These are phyloP conservation scores for Leptinotarsa haldemani DNA, from an alignment of 2,888 invertebrate species.

Conservation along the genomic window DNA sequence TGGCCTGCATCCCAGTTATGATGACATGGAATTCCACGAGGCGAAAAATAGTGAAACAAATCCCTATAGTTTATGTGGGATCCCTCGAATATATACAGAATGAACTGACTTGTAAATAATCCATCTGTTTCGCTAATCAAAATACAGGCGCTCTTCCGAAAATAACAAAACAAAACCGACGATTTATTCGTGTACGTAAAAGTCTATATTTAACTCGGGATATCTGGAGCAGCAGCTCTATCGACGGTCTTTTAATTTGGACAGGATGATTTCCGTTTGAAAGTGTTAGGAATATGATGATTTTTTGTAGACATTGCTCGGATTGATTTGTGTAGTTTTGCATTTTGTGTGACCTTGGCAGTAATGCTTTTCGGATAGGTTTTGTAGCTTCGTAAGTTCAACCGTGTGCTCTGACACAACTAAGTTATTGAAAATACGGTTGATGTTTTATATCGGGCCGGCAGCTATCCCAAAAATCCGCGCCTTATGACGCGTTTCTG, in stretches of 20 bases:
- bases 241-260: conserved; percentile 14
- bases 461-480: too few species aligned
- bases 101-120: not conserved
- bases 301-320: not conserved
- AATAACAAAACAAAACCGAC: conserved; percentile 26
- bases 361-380: too few species aligned
- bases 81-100: not conserved
- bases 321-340: too few species aligned
- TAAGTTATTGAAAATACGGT: too few species aligned
- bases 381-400: too few species aligned
- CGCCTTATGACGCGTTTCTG: too few species aligned
- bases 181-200: conserved; percentile 21
- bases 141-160: conserved; percentile 15
- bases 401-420: too few species aligned
- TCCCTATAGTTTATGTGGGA: not conserved
- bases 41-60: not conserved
- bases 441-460: too few species aligned
- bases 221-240: conserved; percentile 30
- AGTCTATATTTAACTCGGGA: conserved; percentile 26
- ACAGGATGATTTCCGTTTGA: conserved; percentile 3
- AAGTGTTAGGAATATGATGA: conserved; percentile 4
- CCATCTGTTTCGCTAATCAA: conserved; percentile 6
- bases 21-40: not conserved
- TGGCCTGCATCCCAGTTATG: not conserved
- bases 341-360: not conserved